Evolutionary conservation across 2,113 vertebrate genomes (phyloP).

Genomic region (Albula goreensis): DNA sequence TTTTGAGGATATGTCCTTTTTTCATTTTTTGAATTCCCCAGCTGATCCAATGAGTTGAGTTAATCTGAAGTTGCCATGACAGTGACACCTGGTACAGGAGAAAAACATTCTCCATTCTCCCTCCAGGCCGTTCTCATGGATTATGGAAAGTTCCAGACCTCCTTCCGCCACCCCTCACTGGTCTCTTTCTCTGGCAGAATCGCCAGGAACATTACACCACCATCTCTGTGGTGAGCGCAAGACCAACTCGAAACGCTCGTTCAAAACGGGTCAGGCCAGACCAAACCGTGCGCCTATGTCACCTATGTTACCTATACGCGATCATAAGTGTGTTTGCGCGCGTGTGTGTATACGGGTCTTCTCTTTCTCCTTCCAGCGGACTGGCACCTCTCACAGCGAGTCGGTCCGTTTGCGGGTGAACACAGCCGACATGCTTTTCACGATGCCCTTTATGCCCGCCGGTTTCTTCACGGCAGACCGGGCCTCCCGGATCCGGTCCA

Average conservation of each 20-base stretch:
- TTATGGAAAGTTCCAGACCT: background rate
- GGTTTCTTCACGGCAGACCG: conserved; percentile 69
- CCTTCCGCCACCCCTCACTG: background rate
- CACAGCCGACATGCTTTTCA: conserved; percentile 80
- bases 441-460: conserved; percentile 74
- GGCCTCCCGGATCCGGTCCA: conserved; percentile 70
- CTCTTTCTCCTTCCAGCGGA: background rate
- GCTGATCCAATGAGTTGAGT: background rate
- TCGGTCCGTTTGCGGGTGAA: conserved; percentile 78
- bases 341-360: background rate
- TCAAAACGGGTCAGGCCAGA: background rate
- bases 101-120: background rate
- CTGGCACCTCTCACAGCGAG: conserved; percentile 66
- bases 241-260: background rate
- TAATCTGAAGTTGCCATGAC: background rate
- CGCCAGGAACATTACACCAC: background rate
- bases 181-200: background rate
- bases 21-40: background rate
- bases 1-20: background rate
- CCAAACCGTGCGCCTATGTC: background rate
- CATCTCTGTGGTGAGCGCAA: background rate
- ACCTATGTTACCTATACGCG: background rate
- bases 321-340: background rate
- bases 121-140: background rate
- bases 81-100: background rate